Base-by-base conservation (phyloP, 2,113 vertebrate genomes). In the Phaethornis superciliosus region DNA sequence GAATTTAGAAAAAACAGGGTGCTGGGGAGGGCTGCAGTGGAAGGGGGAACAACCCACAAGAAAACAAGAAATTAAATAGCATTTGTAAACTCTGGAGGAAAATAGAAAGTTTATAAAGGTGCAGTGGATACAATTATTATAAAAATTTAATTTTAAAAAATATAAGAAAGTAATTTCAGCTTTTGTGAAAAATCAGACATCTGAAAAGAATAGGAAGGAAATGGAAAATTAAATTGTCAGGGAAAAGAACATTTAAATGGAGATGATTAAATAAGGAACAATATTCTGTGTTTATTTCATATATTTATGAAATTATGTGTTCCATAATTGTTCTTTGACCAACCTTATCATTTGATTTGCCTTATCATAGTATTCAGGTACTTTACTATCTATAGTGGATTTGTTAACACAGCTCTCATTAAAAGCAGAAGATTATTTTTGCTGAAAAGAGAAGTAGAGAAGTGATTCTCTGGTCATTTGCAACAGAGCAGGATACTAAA, bases 261-360 rank as follows among this genome's bases (percentile, higher is more conserved):
- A 14, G 88, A 44, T 0, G 2, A 28, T 56, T 82, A 76, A 67
- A 67, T 54, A 49, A 52, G 12, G 6, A 78, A 52, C 1, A 51
- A 2, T 51, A 46, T 4, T 7, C 18, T 47, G 27, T 0, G 0
- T 3, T 63, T 60, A 32, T 55, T 85, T 91, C 2, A 6, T 20
- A 1, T 59, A 71, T 26, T 67, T 81, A 40, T 51, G 17, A 89
- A 65, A 65, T 24, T 0, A 11, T 42, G 16, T 2, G 15, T 68
- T 90, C 15, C 71, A 64, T 3, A 1, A 1, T 11, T 76, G 11
- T 55, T 56, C 37, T 80, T 90, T 80, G n/a, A 52, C 32, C 49
- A 69, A 54, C 5, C 10, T 79, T 40, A 40, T 40, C 10, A 40
- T 40, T 40, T 40, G 40, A 40, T 40, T 8, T 78, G 9, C 44